Base-by-base conservation (phyloP, 1,140 invertebrate genomes). In the Palaemon carinicauda region DNA sequence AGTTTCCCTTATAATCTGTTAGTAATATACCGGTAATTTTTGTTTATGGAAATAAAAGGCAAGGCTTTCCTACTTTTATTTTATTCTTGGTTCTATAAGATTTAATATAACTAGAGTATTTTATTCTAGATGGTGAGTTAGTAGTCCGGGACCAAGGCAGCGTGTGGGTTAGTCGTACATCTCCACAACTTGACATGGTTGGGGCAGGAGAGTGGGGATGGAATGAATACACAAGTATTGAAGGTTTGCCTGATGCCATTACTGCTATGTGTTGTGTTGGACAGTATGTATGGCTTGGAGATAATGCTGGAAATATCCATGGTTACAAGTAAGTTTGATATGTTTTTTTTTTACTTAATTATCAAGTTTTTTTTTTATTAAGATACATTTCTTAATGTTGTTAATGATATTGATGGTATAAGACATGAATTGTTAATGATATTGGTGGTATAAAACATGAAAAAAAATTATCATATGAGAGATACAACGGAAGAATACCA, bases 211-310 rank as follows among this genome's bases (percentile, higher is more conserved):
- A 90, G 33, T 89, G 84, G 73, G 82, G 84, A 9, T 88, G 82
- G 84, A 74, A 51, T 53, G 73, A 24, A 21, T 82, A 80, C 85
- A 89, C 81, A 51, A 87, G 87, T 65, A 88, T 87, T 21, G 89
- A 89, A 29, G 73, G 86, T 4, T 79, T 90, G n/a, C 87, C 90
- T 41, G 88, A 90, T 12, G 89, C 90, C 50, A 89, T 91, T 3
- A 91, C 90, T 2, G 89, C 90, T 10, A 91, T 90, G 69, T 91
- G 91, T 73, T 81, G 90, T 91, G 80, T 92, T 95, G 90, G 93
- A 94, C 92, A 93, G 84, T 92, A 93, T 52, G 94, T 98, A 74
- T 98, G 97, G 97, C 94, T 97, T 81, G 97, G 96, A 0, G 97
- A 98, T 91, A 95, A 94, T 80, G 92, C 93, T 0, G 96, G 96